Conservation (phyloP, 2,888 invertebrate genomes). For the Heliconius charithonia region DNA sequence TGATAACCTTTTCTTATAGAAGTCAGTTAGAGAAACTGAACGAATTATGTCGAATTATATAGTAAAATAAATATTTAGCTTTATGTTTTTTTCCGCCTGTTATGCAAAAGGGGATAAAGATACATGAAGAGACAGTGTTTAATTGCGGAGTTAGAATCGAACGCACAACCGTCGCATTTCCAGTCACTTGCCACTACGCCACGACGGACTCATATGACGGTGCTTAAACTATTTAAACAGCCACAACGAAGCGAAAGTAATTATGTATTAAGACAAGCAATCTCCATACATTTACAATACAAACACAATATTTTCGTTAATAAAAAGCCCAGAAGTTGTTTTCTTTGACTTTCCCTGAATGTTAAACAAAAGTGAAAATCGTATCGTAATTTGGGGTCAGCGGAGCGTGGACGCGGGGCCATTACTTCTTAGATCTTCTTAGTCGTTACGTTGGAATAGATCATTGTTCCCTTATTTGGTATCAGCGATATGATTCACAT, state of each 20-base stretch:
- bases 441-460: constrained; percentile 6
- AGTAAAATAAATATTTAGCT: too few relatives aligned
- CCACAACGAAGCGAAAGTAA: constrained; percentile 17
- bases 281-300: not conserved
- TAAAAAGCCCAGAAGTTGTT: constrained; percentile 24
- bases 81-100: too few relatives aligned
- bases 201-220: not conserved
- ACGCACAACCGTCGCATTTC: not conserved
- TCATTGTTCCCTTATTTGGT: constrained; percentile 18
- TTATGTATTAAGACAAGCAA: not conserved
- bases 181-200: not conserved
- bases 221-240: not conserved
- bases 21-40: too few relatives aligned
- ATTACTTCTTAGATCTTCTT: constrained; percentile 30
- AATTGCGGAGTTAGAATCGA: not conserved
- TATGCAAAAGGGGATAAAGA: too few relatives aligned
- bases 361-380: constrained; percentile 65
- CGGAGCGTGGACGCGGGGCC: constrained; percentile 53
- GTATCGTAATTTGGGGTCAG: constrained; percentile 56
- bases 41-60: too few relatives aligned
- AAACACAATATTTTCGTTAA: not conserved
- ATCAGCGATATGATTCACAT: not conserved
- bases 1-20: too few relatives aligned
- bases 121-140: too few relatives aligned
- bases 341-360: constrained; percentile 43